phyloP scores from a whole-genome alignment of 1,140 invertebrate species.

The Ooceraea biroi region DNA sequence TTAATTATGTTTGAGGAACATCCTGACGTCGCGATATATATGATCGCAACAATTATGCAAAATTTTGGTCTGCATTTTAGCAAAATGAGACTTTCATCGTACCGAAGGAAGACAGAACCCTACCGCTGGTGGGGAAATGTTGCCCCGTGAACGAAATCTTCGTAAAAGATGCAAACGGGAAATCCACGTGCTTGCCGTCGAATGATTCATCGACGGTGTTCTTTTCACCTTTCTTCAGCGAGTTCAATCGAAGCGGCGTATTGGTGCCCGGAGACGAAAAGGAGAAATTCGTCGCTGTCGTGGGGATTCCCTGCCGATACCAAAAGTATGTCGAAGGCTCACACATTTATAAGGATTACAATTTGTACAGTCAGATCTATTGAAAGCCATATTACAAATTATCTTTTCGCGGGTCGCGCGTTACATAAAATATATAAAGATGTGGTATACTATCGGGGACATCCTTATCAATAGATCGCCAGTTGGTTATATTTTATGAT shows the following conservation, averaged over 20 bases:
- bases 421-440: conserved; percentile 54
- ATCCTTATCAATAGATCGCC: conserved; percentile 44
- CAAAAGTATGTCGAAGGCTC: conserved; percentile 83
- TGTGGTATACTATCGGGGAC: not conserved
- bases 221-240: conserved; percentile 85
- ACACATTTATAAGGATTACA: not conserved
- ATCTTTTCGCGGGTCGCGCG: not conserved
- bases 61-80: conserved; percentile 58
- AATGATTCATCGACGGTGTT: conserved; percentile 12
- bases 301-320: conserved; percentile 87
- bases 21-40: not conserved
- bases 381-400: not conserved
- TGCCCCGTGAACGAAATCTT: conserved; percentile 77
- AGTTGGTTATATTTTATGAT: conserved; percentile 9
- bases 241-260: conserved; percentile 86
- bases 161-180: conserved; percentile 54
- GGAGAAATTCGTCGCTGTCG: conserved; percentile 86
- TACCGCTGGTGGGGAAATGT: conserved; percentile 82
- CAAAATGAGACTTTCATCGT: conserved; percentile 60
- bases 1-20: no score
- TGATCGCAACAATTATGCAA: not conserved
- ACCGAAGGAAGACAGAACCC: conserved; percentile 59
- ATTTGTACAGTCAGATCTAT: not conserved
- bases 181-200: conserved; percentile 61
- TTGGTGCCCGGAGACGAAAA: conserved; percentile 83